Conservation (phyloP, 2,888 invertebrate species). For the Notodonta dromedarius region DNA sequence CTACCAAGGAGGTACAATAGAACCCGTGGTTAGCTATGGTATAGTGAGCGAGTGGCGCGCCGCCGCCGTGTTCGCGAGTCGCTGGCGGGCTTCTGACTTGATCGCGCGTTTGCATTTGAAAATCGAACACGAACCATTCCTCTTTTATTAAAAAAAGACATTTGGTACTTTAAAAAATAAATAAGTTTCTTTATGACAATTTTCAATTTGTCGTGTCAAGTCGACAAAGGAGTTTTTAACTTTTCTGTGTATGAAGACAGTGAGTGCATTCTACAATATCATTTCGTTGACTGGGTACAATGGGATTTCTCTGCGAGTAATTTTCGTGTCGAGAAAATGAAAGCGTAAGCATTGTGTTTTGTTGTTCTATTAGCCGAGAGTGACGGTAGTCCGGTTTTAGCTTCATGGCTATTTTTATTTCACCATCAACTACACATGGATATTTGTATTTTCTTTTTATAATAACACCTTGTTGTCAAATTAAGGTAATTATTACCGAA, state of each 20-base stretch:
- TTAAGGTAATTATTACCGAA: no score
- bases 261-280: constrained; percentile 57
- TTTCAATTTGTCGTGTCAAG: constrained; percentile 20
- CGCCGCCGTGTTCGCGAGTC: constrained; percentile 66
- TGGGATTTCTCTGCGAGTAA: constrained; percentile 69
- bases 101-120: constrained; percentile 74
- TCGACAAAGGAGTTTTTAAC: constrained; percentile 39
- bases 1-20: constrained; percentile 69
- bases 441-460: constrained; percentile 6
- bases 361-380: constrained; percentile 43
- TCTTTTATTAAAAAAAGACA: constrained; percentile 29
- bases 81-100: constrained; percentile 74
- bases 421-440: constrained; percentile 2
- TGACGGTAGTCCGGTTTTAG: constrained; percentile 22
- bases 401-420: constrained; percentile 12
- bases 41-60: constrained; percentile 56
- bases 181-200: constrained; percentile 13
- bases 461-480: neutral
- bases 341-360: constrained; percentile 74
- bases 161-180: constrained; percentile 15
- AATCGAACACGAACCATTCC: constrained; percentile 50
- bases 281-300: constrained; percentile 65
- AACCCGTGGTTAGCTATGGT: constrained; percentile 71
- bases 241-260: constrained; percentile 48
- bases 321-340: constrained; percentile 77